Base-by-base conservation (phyloP, 2,888 invertebrate genomes). In the Eudemis profundana region DNA sequence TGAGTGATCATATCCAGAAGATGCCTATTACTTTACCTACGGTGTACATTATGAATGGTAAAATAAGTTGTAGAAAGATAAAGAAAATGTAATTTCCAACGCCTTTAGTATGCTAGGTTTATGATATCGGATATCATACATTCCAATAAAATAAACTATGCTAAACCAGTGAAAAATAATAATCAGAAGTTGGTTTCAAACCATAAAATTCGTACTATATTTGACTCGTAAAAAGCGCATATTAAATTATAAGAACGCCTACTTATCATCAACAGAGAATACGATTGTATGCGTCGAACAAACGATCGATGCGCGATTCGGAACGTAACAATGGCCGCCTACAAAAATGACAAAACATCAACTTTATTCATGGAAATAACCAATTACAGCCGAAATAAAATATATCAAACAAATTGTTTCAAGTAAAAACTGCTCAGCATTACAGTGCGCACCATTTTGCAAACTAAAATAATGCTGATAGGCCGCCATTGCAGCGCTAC, bases 291-390 rank as follows among this genome's bases (percentile, higher is more conserved):
- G 54, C 42, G 19, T 50, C 21, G 12, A 14, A 21, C 21, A 36
- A 49, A 65, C 63, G 66, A 68, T 70, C 66, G 63, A 68, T 73
- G 72, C 63, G 72, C 71, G 63, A 62, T 73, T 68, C 67, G 78
- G 72, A 80, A 78, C 78, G 74, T 64, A 69, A 66, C 49, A 75
- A 79, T 79, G 78, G 78, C 76, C 69, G 76, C 69, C 63, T 42
- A 7, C 40, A 29, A n/a, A 33, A 70, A 65, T 66, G 67, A 63
- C 67, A 53, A 69, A 71, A 68, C 67, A 61, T 36, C 14, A 23
- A 51, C 64, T 68, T 60, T 54, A 21, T 68, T 68, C 46, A 70
- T 21, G 40, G 40, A 54, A 68, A 68, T 53, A 56, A 57, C 27
- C 60, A 68, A 67, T 69, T 62, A 56, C 59, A 64, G 61, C 36